Evolutionary conservation across 2,888 invertebrate species (phyloP).

Genomic region (Pollenia griseotomentosa): DNA sequence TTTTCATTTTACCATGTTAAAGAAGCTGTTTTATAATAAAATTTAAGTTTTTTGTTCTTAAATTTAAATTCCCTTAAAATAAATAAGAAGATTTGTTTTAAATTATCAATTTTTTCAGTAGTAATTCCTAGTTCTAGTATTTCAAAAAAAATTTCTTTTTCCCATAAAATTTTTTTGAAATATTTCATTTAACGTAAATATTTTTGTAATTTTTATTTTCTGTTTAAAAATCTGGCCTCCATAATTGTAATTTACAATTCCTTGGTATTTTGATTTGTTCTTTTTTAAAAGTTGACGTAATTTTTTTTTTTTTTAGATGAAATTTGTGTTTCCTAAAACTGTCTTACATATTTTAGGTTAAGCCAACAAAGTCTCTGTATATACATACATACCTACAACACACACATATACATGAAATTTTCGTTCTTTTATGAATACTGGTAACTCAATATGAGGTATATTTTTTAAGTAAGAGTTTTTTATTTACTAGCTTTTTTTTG

Average conservation of each 20-base stretch:
- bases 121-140: too few relatives aligned
- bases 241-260: constrained; percentile 13
- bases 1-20: constrained; percentile 39
- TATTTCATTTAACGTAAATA: not conserved
- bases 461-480: too few relatives aligned
- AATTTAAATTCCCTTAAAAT: constrained; percentile 3
- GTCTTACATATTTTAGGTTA: too few relatives aligned
- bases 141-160: too few relatives aligned
- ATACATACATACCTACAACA: too few relatives aligned
- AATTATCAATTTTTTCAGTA: constrained; percentile 2
- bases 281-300: constrained; percentile 25
- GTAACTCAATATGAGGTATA: too few relatives aligned
- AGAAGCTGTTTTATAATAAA: constrained; percentile 29
- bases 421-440: too few relatives aligned
- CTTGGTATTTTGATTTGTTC: constrained; percentile 1
- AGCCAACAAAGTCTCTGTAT: too few relatives aligned
- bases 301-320: not conserved
- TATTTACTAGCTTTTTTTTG: too few relatives aligned
- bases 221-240: constrained; percentile 8
- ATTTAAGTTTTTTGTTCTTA: constrained; percentile 2
- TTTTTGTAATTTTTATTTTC: not conserved
- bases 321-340: too few relatives aligned
- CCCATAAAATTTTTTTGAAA: not conserved
- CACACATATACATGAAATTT: too few relatives aligned
- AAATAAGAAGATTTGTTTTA: constrained; percentile 33